Conservation (phyloP, 2,113 vertebrate genomes). For the Malaclemys terrapin region DNA sequence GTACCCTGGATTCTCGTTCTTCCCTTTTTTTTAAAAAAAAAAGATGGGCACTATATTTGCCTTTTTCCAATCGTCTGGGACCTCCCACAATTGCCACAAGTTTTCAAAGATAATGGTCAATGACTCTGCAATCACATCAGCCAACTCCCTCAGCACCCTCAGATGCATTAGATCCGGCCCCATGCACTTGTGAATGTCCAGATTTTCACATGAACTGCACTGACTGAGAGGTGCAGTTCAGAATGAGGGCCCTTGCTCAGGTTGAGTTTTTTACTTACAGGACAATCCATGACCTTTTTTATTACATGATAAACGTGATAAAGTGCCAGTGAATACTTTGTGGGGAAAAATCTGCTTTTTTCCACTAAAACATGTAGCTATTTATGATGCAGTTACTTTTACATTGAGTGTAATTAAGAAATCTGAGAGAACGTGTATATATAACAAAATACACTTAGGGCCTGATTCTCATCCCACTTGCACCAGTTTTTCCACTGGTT, state of each 20-base stretch:
- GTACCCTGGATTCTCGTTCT: too few species aligned
- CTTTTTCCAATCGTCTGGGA: too few species aligned
- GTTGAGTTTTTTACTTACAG: not conserved
- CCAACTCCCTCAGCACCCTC: too few species aligned
- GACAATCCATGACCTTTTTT: not conserved
- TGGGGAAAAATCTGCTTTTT: not conserved
- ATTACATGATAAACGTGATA: not conserved
- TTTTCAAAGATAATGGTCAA: too few species aligned
- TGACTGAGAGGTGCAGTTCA: not conserved
- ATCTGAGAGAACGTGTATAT: not conserved
- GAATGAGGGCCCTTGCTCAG: not conserved
- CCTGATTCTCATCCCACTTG: not conserved
- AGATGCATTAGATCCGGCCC: too few species aligned
- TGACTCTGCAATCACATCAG: too few species aligned
- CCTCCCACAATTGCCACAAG: too few species aligned
- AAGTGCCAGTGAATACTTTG: not conserved
- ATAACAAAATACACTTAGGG: accelerated
- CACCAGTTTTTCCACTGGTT: not conserved
- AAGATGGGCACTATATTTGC: too few species aligned
- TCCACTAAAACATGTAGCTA: accelerated
- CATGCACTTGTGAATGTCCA: too few species aligned
- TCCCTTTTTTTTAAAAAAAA: too few species aligned
- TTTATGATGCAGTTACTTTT: not conserved
- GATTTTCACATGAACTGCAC: not conserved
- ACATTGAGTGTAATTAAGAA: not conserved